Percentiles rank a stretch among this genome's conserved stretches.
Conservation (phyloP, 2,113 vertebrate species). For the Falcunculus frontatus region DNA sequence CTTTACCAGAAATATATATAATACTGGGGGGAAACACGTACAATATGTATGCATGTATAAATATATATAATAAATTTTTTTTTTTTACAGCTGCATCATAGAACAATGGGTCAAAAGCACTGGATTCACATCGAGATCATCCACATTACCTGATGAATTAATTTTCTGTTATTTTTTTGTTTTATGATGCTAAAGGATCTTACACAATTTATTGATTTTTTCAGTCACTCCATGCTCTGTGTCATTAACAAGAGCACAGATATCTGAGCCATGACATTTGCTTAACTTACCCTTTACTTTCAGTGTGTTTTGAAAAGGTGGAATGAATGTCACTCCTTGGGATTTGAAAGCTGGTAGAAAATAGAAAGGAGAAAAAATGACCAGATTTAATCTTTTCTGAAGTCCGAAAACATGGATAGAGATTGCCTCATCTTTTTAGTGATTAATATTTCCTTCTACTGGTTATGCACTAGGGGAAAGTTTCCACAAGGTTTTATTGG, state of each 20-base stretch:
- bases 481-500: neutral
- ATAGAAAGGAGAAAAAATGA: neutral
- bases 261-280: neutral
- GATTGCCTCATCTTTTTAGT: neutral
- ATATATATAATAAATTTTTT: neutral
- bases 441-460: neutral
- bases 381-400: neutral
- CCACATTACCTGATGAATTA: neutral
- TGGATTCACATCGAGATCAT: neutral
- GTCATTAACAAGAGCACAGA: neutral
- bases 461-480: neutral
- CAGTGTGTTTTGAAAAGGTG: slow-evolving; percentile 8
- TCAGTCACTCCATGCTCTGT: neutral
- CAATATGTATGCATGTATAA: neutral
- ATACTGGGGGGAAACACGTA: neutral
- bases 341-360: neutral
- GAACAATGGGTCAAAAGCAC: neutral
- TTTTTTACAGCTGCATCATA: neutral
- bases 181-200: neutral
- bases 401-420: neutral
- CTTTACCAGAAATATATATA: neutral
- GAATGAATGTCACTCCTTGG: slow-evolving; percentile 18
- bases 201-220: neutral
- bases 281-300: slow-evolving; percentile 63
- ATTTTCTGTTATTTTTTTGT: neutral